phyloP scores from a whole-genome alignment of 2,113 vertebrate species.

The Porphyrio hochstetteri region DNA sequence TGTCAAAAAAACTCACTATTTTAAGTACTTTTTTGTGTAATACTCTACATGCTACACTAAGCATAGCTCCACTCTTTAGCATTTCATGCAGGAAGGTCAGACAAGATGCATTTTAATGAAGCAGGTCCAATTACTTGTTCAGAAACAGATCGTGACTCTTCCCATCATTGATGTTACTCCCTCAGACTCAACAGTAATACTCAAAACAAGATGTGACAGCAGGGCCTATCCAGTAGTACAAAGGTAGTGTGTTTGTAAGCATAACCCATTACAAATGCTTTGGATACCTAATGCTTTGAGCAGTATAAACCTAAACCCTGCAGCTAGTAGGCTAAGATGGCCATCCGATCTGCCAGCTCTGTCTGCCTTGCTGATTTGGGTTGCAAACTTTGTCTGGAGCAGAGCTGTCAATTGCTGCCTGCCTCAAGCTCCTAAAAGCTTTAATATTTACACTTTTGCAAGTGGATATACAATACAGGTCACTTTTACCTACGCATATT shows the following conservation, averaged over 20 bases:
- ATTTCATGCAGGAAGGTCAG: background rate
- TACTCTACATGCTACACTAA: background rate
- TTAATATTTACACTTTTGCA: background rate
- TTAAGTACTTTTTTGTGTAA: background rate
- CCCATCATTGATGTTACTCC: background rate
- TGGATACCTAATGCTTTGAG: constrained; percentile 19
- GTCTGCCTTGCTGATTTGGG: background rate
- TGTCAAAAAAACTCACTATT: background rate
- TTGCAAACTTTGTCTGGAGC: background rate
- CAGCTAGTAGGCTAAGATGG: background rate
- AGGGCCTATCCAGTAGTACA: background rate
- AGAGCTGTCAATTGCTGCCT: background rate
- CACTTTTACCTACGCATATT: background rate
- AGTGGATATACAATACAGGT: background rate
- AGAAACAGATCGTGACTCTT: background rate
- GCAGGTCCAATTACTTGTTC: background rate
- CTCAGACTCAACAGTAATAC: background rate
- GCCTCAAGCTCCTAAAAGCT: background rate
- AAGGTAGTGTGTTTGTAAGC: background rate
- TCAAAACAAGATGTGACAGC: background rate
- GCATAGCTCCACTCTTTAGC: background rate
- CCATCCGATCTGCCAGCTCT: background rate
- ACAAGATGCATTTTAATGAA: background rate
- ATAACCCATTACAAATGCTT: constrained; percentile 2
- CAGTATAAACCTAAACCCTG: constrained; percentile 30